Evolutionary conservation across 2,888 invertebrate species (phyloP).

Genomic region (Actias luna): DNA sequence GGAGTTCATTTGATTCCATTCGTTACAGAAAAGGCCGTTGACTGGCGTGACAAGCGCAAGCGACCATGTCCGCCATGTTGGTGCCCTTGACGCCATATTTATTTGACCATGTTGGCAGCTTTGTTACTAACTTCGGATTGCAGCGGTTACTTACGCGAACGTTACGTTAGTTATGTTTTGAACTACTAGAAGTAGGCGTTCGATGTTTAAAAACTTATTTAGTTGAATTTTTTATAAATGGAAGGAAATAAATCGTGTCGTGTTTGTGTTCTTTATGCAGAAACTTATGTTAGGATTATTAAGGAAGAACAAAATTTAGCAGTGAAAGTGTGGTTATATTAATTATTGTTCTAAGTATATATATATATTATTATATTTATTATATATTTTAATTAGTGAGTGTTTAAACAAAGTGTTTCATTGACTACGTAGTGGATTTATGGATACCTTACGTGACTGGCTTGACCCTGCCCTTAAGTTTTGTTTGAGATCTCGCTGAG

Average conservation of each 20-base stretch:
- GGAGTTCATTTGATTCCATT: constrained; percentile 59
- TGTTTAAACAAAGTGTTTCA: constrained; percentile 23
- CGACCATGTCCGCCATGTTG: constrained; percentile 35
- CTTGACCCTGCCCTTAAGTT: constrained; percentile 36
- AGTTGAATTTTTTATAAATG: constrained; percentile 50
- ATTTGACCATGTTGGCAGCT: constrained; percentile 43
- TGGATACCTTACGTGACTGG: constrained; percentile 30
- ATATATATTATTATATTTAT: constrained; percentile 16
- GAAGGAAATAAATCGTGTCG: constrained; percentile 37
- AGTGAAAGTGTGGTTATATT: constrained; percentile 72
- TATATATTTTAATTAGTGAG: constrained; percentile 22
- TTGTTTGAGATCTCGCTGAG: constrained; percentile 38
- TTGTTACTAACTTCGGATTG: constrained; percentile 57
- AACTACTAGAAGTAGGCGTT: constrained; percentile 47
- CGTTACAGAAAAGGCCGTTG: constrained; percentile 64
- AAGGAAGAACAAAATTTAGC: constrained; percentile 14
- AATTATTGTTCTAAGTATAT: constrained; percentile 52
- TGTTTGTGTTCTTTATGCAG: constrained; percentile 20
- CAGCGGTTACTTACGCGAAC: constrained; percentile 60
- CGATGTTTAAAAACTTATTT: constrained; percentile 33
- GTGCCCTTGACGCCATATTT: constrained; percentile 29
- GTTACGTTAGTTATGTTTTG: constrained; percentile 72
- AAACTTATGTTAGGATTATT: constrained; percentile 1
- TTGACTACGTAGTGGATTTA: constrained; percentile 18
- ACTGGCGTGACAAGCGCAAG: constrained; percentile 41